Conservation (phyloP, 2,797 vertebrate genomes). For the Orientallactaga sibirica region DNA sequence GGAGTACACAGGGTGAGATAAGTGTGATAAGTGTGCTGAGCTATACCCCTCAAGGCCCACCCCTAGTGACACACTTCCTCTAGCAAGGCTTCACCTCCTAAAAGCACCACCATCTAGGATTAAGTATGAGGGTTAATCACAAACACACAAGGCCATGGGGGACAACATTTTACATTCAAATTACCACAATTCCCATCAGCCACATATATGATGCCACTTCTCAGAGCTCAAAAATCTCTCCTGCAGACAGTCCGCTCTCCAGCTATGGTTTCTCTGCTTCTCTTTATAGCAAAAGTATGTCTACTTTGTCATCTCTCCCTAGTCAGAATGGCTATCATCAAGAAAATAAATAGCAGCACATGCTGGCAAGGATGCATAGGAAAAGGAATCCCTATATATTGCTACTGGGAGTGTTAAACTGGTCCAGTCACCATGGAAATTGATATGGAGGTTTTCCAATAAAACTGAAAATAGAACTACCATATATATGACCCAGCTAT, state of each 20-base stretch:
- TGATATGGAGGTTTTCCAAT: neutral
- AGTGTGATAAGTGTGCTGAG: too few relatives aligned
- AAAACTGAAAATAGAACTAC: neutral
- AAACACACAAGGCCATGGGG: too few relatives aligned
- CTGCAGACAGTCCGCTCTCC: neutral
- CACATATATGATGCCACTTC: accelerated
- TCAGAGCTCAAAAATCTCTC: neutral
- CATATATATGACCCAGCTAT: neutral
- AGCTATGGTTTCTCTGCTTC: too few relatives aligned
- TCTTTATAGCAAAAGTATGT: too few relatives aligned
- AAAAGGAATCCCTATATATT: neutral
- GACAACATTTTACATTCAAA: too few relatives aligned
- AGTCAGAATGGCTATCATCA: neutral
- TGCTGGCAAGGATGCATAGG: neutral
- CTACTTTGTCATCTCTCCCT: neutral
- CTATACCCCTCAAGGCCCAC: too few relatives aligned
- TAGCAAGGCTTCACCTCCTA: too few relatives aligned
- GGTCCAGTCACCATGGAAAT: neutral
- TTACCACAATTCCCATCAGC: neutral
- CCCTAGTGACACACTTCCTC: too few relatives aligned
- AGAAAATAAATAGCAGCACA: neutral
- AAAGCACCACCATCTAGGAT: too few relatives aligned
- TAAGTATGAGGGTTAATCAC: too few relatives aligned
- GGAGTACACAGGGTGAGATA: too few relatives aligned
- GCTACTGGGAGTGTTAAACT: neutral